Base-by-base conservation (phyloP, 2,113 vertebrate genomes). In the Ptilonorhynchus violaceus region DNA sequence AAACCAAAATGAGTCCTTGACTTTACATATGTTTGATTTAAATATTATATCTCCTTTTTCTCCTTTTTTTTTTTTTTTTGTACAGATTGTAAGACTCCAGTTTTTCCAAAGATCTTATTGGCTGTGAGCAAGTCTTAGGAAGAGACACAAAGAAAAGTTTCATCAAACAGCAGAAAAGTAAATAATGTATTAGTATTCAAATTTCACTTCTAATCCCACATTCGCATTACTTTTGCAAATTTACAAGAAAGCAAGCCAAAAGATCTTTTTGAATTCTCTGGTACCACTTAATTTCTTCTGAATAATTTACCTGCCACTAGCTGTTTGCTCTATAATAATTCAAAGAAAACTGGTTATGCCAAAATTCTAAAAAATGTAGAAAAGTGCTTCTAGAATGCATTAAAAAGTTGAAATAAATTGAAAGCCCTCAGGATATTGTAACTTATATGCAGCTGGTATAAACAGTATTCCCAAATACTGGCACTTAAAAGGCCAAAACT, bases 281-380 rank as follows among this genome's bases (percentile, higher is more conserved):
- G 68, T 95, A 95, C 85, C 1, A 17, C 90, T 97, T 98, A 97
- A 97, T 98, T 98, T 98, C 88, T 96, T 96, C 52, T 96, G 97
- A 98, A 97, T 98, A 97, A 97, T 97, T 97, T 97, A 97, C 86
- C 92, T 97, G 95, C 85, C 94, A 96, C 59, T 92, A 96, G 80
- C 92, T 96, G 91, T 96, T 98, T 97, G 91, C 92, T 97, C 70
- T 89, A 89, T 92, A 97, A 96, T 97, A 97, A 97, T 97, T 97
- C 89, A 98, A 95, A 94, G 87, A 95, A 97, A 94, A 92, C 22
- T 47, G 76, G 93, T 91, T 95, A 94, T 94, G 73, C 73, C 24
- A 7, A 96, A 95, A 72, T 44, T 82, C 20, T 60, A 16, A 87
- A 97, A 78, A 67, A 75, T 67, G 46, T 9, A 74, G 25, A 31